Evolutionary conservation across 2,113 vertebrate genomes (phyloP).

Genomic region (Porphyrio hochstetteri): DNA sequence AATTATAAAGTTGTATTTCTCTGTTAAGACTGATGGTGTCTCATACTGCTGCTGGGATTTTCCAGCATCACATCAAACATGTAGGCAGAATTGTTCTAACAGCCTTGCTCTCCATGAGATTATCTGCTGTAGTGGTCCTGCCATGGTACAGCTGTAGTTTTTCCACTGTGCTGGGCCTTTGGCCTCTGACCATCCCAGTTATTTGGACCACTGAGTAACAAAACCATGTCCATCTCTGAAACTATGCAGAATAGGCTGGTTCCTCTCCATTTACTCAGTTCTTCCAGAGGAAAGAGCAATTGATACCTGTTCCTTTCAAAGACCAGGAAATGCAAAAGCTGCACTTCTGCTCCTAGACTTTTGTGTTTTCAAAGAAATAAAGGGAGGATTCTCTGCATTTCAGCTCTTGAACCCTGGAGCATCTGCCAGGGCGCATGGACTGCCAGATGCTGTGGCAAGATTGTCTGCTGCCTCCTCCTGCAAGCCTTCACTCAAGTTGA

Average conservation of each 20-base stretch:
- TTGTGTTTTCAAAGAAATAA: not conserved
- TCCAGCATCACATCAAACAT: not conserved
- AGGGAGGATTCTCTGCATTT: not conserved
- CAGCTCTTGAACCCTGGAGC: not conserved
- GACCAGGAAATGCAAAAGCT: not conserved
- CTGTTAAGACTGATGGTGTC: not conserved
- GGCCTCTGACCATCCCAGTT: not conserved
- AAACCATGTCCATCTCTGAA: not conserved
- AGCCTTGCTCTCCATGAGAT: not conserved
- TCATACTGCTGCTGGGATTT: conserved; percentile 3
- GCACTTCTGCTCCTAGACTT: not conserved
- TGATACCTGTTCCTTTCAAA: not conserved
- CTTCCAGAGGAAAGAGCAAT: not conserved
- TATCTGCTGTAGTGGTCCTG: not conserved
- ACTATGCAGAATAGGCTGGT: not conserved
- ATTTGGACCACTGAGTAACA: not conserved
- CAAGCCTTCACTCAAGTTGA: not conserved
- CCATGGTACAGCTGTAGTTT: not conserved
- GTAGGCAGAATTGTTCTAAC: not conserved
- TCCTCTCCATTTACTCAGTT: not conserved
- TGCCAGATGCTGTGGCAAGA: not conserved
- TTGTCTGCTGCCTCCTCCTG: not conserved
- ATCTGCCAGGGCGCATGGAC: not conserved
- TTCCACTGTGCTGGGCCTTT: not conserved
- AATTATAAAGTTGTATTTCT: conserved; percentile 7